Evolutionary conservation across 2,113 vertebrate species (phyloP).

Genomic region (Clarias macrocephalus): DNA sequence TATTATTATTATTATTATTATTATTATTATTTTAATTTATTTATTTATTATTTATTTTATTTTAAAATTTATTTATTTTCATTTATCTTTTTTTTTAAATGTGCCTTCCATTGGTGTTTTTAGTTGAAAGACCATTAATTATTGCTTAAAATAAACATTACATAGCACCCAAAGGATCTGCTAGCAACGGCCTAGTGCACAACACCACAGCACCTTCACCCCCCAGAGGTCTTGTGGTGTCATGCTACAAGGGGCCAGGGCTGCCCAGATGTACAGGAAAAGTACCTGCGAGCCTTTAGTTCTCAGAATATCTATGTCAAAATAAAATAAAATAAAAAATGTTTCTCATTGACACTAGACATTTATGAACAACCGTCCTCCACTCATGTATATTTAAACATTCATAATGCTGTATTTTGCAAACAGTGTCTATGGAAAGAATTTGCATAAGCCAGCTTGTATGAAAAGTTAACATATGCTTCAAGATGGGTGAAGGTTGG

Average conservation of each 20-base stretch:
- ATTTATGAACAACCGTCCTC: not conserved
- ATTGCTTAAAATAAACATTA: too few relatives aligned
- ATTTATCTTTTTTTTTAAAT: not conserved
- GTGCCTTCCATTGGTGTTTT: not conserved
- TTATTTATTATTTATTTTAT: too few relatives aligned
- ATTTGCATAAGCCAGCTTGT: conserved; percentile 23
- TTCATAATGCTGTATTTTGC: conserved; percentile 10
- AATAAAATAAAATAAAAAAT: not conserved
- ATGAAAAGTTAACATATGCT: conserved; percentile 26
- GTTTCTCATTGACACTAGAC: not conserved
- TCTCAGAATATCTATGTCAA: not conserved
- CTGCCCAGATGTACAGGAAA: too few relatives aligned
- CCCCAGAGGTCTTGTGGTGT: too few relatives aligned
- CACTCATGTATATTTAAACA: conserved; percentile 24
- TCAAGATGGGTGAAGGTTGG: conserved; percentile 15
- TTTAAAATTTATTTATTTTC: too few relatives aligned
- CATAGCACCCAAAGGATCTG: too few relatives aligned
- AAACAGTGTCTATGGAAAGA: conserved; percentile 19
- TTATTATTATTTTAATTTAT: too few relatives aligned
- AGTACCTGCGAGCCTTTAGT: not conserved
- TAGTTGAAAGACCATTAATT: not conserved
- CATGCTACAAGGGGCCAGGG: not conserved
- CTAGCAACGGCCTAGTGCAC: too few relatives aligned
- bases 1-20: not conserved
- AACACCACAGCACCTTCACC: too few relatives aligned